Evolutionary conservation across 2,113 vertebrate genomes (phyloP).

Genomic region (Lasiurus cinereus): DNA sequence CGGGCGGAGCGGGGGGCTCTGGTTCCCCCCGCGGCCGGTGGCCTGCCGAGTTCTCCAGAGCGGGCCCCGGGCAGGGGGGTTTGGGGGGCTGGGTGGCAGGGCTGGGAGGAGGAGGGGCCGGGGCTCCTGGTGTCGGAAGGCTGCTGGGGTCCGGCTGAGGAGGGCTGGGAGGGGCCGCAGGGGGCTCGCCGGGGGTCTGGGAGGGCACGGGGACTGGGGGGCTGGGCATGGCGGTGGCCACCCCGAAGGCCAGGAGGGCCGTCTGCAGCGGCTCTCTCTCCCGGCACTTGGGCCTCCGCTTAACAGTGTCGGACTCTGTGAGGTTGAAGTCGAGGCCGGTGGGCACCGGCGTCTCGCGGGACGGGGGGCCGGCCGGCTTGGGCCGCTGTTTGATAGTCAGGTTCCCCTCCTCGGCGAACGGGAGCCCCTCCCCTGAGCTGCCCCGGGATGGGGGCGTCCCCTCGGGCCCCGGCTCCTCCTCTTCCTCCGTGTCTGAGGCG

Average conservation of each 20-base stretch:
- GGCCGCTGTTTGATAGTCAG: slow-evolving; percentile 97
- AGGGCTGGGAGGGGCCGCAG: not conserved
- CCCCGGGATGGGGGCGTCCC: slow-evolving; percentile 81
- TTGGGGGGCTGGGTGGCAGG: rapidly evolving
- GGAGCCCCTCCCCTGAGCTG: slow-evolving; percentile 92
- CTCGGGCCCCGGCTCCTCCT: slow-evolving; percentile 86
- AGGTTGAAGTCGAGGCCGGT: slow-evolving; percentile 93
- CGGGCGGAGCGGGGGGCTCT: not conserved
- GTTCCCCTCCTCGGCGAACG: slow-evolving; percentile 97
- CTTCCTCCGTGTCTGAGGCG: slow-evolving; percentile 87
- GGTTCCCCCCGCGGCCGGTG: not conserved
- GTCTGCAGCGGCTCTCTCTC: slow-evolving; percentile 90
- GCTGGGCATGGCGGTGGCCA: slow-evolving; percentile 45
- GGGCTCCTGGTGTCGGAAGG: slow-evolving; percentile 4
- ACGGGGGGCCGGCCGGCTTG: slow-evolving; percentile 85
- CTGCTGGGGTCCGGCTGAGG: slow-evolving; percentile 16
- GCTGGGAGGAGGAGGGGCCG: not conserved
- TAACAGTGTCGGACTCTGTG: slow-evolving; percentile 96
- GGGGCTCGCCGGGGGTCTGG: slow-evolving; percentile 69
- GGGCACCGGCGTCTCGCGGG: slow-evolving; percentile 57
- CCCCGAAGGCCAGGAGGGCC: slow-evolving; percentile 83
- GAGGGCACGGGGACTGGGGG: slow-evolving; percentile 54
- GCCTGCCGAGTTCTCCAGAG: not conserved
- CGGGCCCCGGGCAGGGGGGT: not conserved
- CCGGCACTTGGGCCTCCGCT: slow-evolving; percentile 92